Base-by-base conservation (phyloP, 2,113 vertebrate genomes). In the Myanophis thanlyinensis region DNA sequence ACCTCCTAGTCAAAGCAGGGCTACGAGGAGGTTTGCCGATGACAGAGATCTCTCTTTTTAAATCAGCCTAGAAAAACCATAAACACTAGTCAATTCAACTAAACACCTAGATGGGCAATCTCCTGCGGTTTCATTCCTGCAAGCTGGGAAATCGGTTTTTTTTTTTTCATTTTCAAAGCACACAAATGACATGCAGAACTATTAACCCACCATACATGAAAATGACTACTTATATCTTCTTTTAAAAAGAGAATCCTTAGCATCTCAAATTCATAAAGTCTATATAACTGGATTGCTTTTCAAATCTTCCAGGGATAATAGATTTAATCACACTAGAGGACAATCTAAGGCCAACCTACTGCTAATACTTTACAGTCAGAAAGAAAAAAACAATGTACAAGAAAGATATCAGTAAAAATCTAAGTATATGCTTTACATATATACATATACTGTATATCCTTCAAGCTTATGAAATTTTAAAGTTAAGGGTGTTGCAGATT, bases 11-110 rank as follows among this genome's bases (percentile, higher is more conserved):
- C 98, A 98, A 97, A 98, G 98, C 97, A 96, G 99, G 99, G 97
- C 99, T 99, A 98, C 98, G 99, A 35, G 99, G 99, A 95, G 99
- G 99, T 96, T 99, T 99, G 98, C 99, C 98, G 96, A 98, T 97
- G 95, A 99, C 97, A 98, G 98, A 97, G 92, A 97, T 85, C 94
- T 99, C 98, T 94, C 98, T 98, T 97, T 98, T 98, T 97, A 98
- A 97, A 96, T 97, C 97, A 95, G 96, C 98, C 99, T 99, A 97
- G 97, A 98, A 98, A 98, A 98, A 98, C 97, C 98, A 98, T 92
- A 98, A 97, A 96, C 97, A 96, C 94, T 85, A 22, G 88, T 98
- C 96, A 98, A 95, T 95, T 91, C 48, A 94, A 88, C 90, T 93
- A 12, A 92, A 95, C 94, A 93, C 67, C 0, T 13, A 85, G 87